Base-by-base conservation (phyloP, 2,113 vertebrate species). In the Antennarius striatus region DNA sequence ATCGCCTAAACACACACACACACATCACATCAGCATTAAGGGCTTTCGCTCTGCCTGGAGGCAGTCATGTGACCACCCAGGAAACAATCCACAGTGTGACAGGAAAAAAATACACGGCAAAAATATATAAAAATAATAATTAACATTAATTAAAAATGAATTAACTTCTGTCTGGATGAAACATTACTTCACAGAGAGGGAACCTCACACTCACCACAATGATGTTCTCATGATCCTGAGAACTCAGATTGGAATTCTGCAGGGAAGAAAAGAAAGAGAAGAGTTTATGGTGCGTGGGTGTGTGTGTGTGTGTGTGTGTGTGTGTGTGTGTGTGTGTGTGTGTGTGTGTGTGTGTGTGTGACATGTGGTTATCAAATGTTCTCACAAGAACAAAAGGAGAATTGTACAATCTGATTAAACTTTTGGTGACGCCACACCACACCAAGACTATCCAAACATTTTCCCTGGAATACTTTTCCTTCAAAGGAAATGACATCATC, bases 151-250 rank as follows among this genome's bases (percentile, higher is more conserved):
- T 22, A 22, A 22, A 22, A 22, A 22, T 22, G 22, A 3, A 73
- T 73, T 70, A 49, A 66, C 65, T 28, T 42, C 10, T 69, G 13
- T 9, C 46, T 17, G 3, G 10, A 56, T 52, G 39, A 68, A 62
- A 71, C 0, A 47, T 39, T 4, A 2, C n/a, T 53, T 51, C 51
- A 56, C 47, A 40, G 0, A 56, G 28, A 29, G 12, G 32, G 43
- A 73, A 61, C 16, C 39, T 56, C 54, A 71, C 29, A 76, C 97
- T 96, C 86, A 99, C 98, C 96, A 98, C 95, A 51, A 99, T 99
- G 89, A 99, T 99, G 94, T 95, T 98, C 92, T 99, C 98, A 1
- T 99, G 97, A 83, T 99, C 98, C 91, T 98, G 96, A 88, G 96
- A 82, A 71, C 95, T 98, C 92, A 99, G 93, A 80, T 94, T 98